phyloP scores from a whole-genome alignment of 2,888 invertebrate species.

The Rotaria magnacalcarata region DNA sequence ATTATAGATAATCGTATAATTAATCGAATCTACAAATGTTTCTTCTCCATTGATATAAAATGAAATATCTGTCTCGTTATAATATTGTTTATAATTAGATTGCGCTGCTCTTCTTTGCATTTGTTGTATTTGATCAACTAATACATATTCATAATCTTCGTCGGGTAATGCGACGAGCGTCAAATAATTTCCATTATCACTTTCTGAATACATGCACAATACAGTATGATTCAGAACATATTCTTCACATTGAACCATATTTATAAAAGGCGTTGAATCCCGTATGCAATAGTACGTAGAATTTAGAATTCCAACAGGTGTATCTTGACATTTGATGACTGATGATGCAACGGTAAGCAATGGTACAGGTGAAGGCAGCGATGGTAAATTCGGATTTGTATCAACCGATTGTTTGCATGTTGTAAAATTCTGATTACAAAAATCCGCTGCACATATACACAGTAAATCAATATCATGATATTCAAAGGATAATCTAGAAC shows the following conservation, averaged over 20 bases:
- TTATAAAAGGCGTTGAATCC: background rate
- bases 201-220: background rate
- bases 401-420: background rate
- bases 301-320: background rate
- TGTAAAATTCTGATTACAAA: background rate
- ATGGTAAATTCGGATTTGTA: background rate
- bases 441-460: background rate
- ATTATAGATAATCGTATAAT: background rate
- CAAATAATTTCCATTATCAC: background rate
- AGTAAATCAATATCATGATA: background rate
- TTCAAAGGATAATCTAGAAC: background rate
- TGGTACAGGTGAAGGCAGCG: background rate
- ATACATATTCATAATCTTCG: slow-evolving; percentile 17
- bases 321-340: background rate
- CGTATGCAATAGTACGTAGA: background rate
- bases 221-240: background rate
- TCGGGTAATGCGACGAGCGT: background rate
- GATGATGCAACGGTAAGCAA: background rate
- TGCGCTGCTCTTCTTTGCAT: background rate
- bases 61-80: background rate
- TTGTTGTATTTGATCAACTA: background rate
- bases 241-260: slow-evolving; percentile 7
- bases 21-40: background rate
- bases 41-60: background rate
- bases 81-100: background rate